Evolutionary conservation across 64 coral and sea anemone genomes (phyloP).

Genomic region (Anthopleura sola): DNA sequence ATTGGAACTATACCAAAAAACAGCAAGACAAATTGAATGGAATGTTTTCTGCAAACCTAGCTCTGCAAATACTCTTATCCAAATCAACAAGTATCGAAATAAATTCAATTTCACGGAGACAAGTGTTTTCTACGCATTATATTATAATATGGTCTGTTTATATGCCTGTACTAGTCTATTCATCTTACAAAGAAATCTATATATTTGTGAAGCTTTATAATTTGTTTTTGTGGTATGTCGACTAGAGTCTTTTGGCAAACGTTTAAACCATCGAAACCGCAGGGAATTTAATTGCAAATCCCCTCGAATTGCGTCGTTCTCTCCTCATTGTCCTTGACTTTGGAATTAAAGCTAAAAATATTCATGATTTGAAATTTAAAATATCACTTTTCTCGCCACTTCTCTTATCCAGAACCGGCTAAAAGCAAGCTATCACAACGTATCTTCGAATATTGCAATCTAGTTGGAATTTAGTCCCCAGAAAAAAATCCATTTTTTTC

Average conservation of each 20-base stretch:
- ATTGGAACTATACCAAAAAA: not conserved
- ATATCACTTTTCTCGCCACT: not conserved
- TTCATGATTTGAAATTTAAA: not conserved
- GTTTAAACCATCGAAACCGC: not conserved
- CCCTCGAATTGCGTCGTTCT: not conserved
- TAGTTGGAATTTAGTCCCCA: not conserved
- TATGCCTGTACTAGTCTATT: not conserved
- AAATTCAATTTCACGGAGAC: not conserved
- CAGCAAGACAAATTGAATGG: not conserved
- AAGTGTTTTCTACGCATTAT: not conserved
- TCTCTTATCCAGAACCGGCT: not conserved
- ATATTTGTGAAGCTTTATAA: not conserved
- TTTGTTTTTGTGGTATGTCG: constrained; percentile 15
- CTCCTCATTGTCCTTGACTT: not conserved
- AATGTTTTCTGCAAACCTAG: not conserved
- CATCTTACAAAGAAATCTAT: not conserved
- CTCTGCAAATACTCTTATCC: not conserved
- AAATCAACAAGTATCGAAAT: not conserved
- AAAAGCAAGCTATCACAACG: not conserved
- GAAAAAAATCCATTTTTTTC: too few species aligned
- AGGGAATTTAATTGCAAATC: not conserved
- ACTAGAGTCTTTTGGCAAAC: not conserved
- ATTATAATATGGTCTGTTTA: not conserved
- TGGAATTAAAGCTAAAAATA: not conserved
- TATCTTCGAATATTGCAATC: not conserved